Conservation (phyloP, 2,888 invertebrate species). For the Platycheirus rosarum region DNA sequence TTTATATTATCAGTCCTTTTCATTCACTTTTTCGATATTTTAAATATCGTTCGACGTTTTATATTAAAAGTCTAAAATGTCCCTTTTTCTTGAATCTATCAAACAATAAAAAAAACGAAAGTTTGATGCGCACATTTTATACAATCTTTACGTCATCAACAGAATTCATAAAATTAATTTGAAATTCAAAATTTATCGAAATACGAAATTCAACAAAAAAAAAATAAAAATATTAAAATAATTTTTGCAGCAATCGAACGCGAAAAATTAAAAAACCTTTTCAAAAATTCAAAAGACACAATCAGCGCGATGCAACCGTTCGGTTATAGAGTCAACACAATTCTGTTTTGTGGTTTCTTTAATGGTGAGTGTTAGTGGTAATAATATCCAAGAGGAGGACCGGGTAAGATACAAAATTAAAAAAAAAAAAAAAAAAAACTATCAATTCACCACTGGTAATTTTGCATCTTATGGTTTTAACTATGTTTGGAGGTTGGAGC, state of each 20-base stretch:
- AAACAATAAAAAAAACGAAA: constrained; percentile 15
- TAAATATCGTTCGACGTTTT: not conserved
- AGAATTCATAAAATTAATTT: not conserved
- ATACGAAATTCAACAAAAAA: not conserved
- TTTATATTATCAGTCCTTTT: too few relatives aligned
- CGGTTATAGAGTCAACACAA: constrained; percentile 71
- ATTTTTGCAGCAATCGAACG: constrained; percentile 24
- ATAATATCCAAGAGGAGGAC: constrained; percentile 54
- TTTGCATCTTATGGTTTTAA: constrained; percentile 58
- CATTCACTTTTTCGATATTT: constrained; percentile 21
- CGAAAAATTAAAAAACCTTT: constrained; percentile 28
- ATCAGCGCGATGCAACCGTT: constrained; percentile 71
- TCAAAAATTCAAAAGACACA: constrained; percentile 33
- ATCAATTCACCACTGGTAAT: constrained; percentile 61
- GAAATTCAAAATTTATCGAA: constrained; percentile 8
- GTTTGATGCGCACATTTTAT: too few relatives aligned
- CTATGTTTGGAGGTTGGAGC: constrained; percentile 6
- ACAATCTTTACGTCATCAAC: not conserved
- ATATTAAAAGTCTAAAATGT: not conserved
- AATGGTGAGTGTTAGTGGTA: constrained; percentile 70
- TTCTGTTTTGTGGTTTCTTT: constrained; percentile 74
- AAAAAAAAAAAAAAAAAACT: constrained; percentile 15
- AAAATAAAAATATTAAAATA: constrained; percentile 8
- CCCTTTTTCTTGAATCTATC: not conserved
- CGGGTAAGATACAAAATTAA: constrained; percentile 37